Base-by-base conservation (phyloP, 1,140 invertebrate genomes). In the Aphidius ervi region DNA sequence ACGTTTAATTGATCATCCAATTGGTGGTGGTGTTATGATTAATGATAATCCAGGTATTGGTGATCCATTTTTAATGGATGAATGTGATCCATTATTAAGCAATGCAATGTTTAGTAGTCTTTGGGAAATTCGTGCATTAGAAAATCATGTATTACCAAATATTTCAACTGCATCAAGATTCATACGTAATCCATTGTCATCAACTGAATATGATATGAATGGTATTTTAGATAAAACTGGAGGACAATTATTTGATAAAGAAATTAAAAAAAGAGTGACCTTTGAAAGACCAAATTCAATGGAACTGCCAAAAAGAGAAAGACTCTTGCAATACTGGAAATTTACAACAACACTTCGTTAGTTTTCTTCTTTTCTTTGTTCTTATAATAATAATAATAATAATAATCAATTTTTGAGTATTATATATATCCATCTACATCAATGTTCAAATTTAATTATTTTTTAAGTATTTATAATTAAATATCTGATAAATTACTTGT, bases 71-170 rank as follows among this genome's bases (percentile, higher is more conserved):
- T 76, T 89, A 42, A 86, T 88, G 81, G 84, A 89, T 56, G 93
- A 96, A 80, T 72, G 82, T 5, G 88, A 95, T 81, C 91, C 93
- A 2, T 67, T 82, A 0, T 85, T 89, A 63, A 89, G 90, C 23
- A 84, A 86, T 63, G 95, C 95, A 1, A 77, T 94, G 3, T 85
- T 91, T 23, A 95, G 93, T 70, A 95, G 89, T 45, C 81, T 98
- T 31, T 98, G 95, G 95, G 95, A 98, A 82, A 82, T 97, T 31
- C 83, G 88, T 56, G 82, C 85, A 8, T 71, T 94, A 41, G 88
- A 92, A 69, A 78, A 82, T 64, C 92, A 94, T 74, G 83, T 87
- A n/a, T 70, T 93, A 63, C 89, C 90, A n/a, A 77, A 72, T 60
- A 82, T 93, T 5, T 83, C 86, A 5, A 83, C 81, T 52, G 83